These are phyloP conservation scores for Acanthurus lineatus DNA, from an alignment of 2,797 vertebrate species.

Conservation along the genomic window DNA sequence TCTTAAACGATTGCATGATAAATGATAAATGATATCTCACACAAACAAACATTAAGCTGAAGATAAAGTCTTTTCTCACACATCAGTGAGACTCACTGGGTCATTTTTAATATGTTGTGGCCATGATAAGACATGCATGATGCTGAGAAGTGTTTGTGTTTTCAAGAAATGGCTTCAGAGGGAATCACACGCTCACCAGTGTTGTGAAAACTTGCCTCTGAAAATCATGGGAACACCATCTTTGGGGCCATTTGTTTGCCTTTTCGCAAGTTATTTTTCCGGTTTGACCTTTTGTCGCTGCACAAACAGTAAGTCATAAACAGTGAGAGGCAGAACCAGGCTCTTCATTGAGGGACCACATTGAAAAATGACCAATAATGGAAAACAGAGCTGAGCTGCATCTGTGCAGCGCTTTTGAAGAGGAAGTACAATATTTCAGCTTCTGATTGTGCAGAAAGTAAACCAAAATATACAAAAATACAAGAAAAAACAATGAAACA, in stretches of 20 bases:
- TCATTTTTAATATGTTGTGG: slow-evolving; percentile 42
- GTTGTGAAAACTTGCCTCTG: slow-evolving; percentile 19
- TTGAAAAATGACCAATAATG: slow-evolving; percentile 9
- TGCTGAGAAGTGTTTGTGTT: slow-evolving; percentile 58
- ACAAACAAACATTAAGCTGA: slow-evolving; percentile 35
- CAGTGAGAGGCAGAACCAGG: slow-evolving; percentile 32
- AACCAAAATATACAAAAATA: no score
- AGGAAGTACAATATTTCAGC: not conserved
- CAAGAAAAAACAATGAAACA: no score
- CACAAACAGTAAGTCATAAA: slow-evolving; percentile 65
- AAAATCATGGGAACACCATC: slow-evolving; percentile 67
- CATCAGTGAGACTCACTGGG: slow-evolving; percentile 19
- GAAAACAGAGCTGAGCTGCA: not conserved
- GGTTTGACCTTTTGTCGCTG: slow-evolving; percentile 64
- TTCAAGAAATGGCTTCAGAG: slow-evolving; percentile 38
- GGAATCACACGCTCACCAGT: slow-evolving; percentile 17
- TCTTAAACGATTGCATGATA: slow-evolving; percentile 8
- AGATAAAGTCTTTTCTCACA: slow-evolving; percentile 57
- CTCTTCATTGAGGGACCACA: slow-evolving; percentile 8
- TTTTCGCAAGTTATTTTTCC: slow-evolving; percentile 72
- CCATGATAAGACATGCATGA: slow-evolving; percentile 24
- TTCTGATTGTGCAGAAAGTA: not conserved
- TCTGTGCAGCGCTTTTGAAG: not conserved
- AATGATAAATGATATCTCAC: not conserved
- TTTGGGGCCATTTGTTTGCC: slow-evolving; percentile 59